phyloP scores from a whole-genome alignment of 1,140 invertebrate genomes.

The Eciton burchellii region DNA sequence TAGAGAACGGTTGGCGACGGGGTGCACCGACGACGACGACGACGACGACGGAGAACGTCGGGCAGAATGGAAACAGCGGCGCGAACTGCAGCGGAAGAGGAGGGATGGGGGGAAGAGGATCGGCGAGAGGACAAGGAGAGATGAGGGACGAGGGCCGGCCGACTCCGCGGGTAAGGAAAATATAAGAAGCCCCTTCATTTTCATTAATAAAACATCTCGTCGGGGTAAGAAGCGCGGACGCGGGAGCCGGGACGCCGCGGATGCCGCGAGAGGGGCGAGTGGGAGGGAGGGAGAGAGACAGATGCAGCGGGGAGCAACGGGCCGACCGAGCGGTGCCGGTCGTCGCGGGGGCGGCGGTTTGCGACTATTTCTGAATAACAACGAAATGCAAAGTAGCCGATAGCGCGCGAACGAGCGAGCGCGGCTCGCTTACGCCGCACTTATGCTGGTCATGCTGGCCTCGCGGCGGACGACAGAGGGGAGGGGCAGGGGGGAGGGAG shows the following conservation, averaged over 20 bases:
- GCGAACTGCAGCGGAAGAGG: too few relatives aligned
- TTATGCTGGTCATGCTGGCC: constrained; percentile 60
- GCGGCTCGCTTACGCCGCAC: constrained; percentile 67
- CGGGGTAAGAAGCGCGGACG: constrained; percentile 61
- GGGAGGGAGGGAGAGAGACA: constrained; percentile 39
- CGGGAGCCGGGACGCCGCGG: constrained; percentile 42
- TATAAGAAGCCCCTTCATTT: constrained; percentile 78
- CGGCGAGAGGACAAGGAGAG: constrained; percentile 31
- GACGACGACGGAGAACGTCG: constrained; percentile 20
- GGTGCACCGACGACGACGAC: constrained; percentile 15
- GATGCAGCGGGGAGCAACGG: constrained; percentile 56
- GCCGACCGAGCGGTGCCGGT: constrained; percentile 48
- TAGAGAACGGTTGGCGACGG: not conserved
- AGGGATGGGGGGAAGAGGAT: constrained; percentile 31
- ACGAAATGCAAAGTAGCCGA: constrained; percentile 79
- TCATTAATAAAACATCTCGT: constrained; percentile 80
- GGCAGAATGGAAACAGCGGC: constrained; percentile 50
- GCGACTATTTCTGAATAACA: constrained; percentile 80
- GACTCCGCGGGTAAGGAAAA: constrained; percentile 65
- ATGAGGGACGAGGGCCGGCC: constrained; percentile 48
- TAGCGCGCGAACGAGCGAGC: constrained; percentile 56
- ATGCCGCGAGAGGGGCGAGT: constrained; percentile 31
- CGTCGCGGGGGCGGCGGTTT: constrained; percentile 65
- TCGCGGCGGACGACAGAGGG: too few relatives aligned
- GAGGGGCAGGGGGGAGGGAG: too few relatives aligned